Percentiles rank a stretch among this genome's conserved stretches.
These are phyloP conservation scores for Coecobrya sp. DNA, from an alignment of 2,888 invertebrate species.

Conservation along the genomic window DNA sequence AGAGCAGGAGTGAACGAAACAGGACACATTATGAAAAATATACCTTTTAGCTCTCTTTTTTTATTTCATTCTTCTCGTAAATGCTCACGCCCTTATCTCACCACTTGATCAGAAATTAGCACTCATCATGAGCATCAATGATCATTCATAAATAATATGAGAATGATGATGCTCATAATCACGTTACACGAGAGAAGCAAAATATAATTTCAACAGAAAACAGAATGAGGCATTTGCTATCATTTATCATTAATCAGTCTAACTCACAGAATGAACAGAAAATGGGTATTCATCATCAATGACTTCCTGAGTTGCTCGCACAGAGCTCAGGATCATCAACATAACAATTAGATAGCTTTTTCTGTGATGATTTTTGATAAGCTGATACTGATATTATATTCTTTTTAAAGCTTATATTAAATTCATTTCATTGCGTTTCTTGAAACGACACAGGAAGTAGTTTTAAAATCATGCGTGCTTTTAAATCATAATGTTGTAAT, in stretches of 20 bases:
- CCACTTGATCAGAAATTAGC: constrained; percentile 80
- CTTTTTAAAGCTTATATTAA: neutral
- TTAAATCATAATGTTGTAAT: too few species aligned
- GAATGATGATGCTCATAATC: constrained; percentile 14
- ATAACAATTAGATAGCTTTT: neutral
- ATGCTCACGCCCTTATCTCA: constrained; percentile 80
- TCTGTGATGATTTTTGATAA: neutral
- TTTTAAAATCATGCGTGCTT: neutral
- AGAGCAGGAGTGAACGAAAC: neutral
- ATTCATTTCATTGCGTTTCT: neutral
- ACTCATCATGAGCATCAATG: constrained; percentile 63
- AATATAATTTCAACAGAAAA: constrained; percentile 23
- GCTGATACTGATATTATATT: neutral
- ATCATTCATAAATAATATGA: constrained; percentile 51
- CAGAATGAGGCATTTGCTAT: constrained; percentile 12
- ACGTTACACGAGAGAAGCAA: neutral
- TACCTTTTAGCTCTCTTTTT: constrained; percentile 54
- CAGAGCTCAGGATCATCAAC: neutral
- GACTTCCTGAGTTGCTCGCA: constrained; percentile 51
- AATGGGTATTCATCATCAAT: neutral
- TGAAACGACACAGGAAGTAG: neutral
- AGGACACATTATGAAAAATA: constrained; percentile 33
- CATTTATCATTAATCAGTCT: neutral
- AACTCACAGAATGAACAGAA: neutral
- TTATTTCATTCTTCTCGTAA: neutral